Conservation (phyloP, 2,888 invertebrate species). For the Eupithecia pulchellata region DNA sequence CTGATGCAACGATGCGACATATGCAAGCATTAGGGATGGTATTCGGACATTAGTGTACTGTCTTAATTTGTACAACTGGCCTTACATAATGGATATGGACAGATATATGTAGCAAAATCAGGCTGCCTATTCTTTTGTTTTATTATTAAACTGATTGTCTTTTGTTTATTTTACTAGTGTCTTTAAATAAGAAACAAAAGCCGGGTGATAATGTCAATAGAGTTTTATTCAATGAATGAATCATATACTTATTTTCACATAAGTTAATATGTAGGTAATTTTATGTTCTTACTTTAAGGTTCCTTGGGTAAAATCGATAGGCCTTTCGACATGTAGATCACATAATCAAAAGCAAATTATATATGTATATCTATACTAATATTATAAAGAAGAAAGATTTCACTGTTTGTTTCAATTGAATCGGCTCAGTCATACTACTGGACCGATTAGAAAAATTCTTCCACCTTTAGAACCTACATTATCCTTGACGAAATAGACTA, state of each 20-base stretch:
- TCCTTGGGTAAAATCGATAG: background rate
- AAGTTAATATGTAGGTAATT: background rate
- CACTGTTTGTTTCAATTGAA: no score
- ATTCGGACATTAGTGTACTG: slow-evolving; percentile 65
- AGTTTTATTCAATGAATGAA: background rate
- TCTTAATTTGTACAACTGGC: slow-evolving; percentile 78
- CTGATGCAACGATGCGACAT: slow-evolving; percentile 76
- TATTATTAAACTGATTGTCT: background rate
- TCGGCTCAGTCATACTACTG: no score
- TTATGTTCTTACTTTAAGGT: background rate
- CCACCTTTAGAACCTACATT: no score
- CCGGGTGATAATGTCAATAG: background rate
- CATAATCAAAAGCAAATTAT: background rate
- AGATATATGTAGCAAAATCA: background rate
- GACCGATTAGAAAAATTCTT: no score
- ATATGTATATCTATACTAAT: no score
- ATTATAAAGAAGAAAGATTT: no score
- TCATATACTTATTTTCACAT: background rate
- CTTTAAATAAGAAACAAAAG: slow-evolving; percentile 3
- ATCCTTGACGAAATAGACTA: no score
- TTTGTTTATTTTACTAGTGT: slow-evolving; percentile 6
- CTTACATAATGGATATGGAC: slow-evolving; percentile 32
- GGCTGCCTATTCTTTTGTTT: background rate
- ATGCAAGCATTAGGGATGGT: slow-evolving; percentile 83
- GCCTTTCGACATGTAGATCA: background rate